Evolutionary conservation across 2,888 invertebrate genomes (phyloP), one percentile per base, ranked within the genome.

Genomic region (Patella depressa): DNA sequence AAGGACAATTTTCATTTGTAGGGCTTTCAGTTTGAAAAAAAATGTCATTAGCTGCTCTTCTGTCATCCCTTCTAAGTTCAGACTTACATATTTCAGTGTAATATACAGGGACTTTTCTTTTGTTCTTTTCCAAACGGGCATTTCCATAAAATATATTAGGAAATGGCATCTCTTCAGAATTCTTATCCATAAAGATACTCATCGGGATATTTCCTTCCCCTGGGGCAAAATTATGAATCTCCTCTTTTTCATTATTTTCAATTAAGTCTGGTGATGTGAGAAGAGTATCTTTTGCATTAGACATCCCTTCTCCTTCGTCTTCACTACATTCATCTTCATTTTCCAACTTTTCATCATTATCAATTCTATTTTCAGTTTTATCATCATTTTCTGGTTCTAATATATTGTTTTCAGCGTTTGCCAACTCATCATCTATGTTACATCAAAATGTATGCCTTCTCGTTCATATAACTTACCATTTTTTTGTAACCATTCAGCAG

Each of bases 401-500:
- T 45, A 9, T 45, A 45, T 45, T 45, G 9, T 45, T 45, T 45
- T 45, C 7, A 45, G 45, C 9, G 45, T 45, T 45, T 9, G 7
- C 9, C 45, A 45, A 9, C 9, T 45, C 9, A 9, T 45, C 45
- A 45, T 45, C 45, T 45, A 45, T 45, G 9, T 45, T 24, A 24
- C 24, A 24, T 45, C 9, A 45, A 45, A 45, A 45, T 9, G 9
- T 9, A 70, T 75, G 15, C 75, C 53, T 53, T 65, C 65, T 11
- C 19, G 14, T 53, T 65, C 34, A 15, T 75, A 59, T 7, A 53
- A n/a, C 34, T 19, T 53, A 45, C 75, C 34, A 19, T 70, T 57
- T n/a, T 70, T 53, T n/a, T 57, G 57, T 17, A 57, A n/a, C 57
- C 57, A 57, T 7, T 57, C 12, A 5, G 59, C 75, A 75, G 70